A percentile compares a stretch with the other conserved stretches of the same genome.
These are phyloP conservation scores for Zygogramma bicolorata DNA, from an alignment of 2,888 invertebrate species.

Conservation along the genomic window DNA sequence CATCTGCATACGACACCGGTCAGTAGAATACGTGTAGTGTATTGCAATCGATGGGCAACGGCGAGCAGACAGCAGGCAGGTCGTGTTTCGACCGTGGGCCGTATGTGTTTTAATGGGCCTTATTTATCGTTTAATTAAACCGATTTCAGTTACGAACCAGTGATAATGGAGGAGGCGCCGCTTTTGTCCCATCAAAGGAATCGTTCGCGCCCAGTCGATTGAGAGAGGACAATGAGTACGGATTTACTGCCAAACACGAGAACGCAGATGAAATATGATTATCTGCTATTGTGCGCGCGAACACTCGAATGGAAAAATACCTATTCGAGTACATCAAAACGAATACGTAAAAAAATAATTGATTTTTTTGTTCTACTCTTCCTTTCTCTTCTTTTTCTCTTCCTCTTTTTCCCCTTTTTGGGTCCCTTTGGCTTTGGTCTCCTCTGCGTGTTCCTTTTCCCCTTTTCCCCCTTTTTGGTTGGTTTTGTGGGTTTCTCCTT, in stretches of 20 bases:
- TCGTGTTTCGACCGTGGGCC: not conserved
- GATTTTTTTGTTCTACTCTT: too few species aligned
- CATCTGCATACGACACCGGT: not conserved
- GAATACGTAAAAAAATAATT: too few species aligned
- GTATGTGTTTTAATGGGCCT: slow-evolving; percentile 13
- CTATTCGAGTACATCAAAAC: too few species aligned
- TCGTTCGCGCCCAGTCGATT: slow-evolving; percentile 4
- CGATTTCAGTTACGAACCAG: slow-evolving; percentile 14
- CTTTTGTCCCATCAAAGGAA: slow-evolving; percentile 18
- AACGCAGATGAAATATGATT: slow-evolving; percentile 10
- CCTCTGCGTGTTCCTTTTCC: too few species aligned
- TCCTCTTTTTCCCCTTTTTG: too few species aligned
- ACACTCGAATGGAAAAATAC: too few species aligned
- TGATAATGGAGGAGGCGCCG: slow-evolving; percentile 12
- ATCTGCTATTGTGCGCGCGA: not conserved
- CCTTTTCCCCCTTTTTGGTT: too few species aligned
- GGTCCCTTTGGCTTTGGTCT: too few species aligned
- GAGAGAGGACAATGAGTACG: not conserved
- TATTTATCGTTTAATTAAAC: slow-evolving; percentile 32
- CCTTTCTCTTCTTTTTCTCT: too few species aligned
- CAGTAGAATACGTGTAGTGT: too few species aligned
- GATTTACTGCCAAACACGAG: not conserved
- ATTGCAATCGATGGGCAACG: not conserved
- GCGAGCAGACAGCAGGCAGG: too few species aligned
- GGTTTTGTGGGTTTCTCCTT: too few species aligned